Evolutionary conservation across 2,888 invertebrate genomes (phyloP), one percentile per base, ranked within the genome.

Genomic region (Scaptomyza polygonia): DNA sequence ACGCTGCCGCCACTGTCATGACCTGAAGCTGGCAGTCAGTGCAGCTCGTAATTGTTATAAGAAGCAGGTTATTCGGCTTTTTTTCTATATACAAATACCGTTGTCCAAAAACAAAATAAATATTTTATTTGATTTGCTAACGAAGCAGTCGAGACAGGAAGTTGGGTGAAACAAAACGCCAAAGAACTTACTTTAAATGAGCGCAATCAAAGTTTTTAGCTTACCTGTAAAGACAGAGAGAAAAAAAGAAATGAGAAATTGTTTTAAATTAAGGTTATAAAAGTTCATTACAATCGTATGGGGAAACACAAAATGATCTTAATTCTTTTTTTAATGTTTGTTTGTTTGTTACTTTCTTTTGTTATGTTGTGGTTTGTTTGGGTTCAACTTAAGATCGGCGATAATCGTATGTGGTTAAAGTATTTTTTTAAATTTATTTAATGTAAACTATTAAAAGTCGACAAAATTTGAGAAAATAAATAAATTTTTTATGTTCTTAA

Each of bases 111-210:
- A 63, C 3, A 47, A 16, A 47, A 8, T 32, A 16, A 39, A 39
- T 39, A 39, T 39, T 82, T 79, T 84, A 88, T 84, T 83, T 83
- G 77, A 75, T 88, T 86, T 86, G 75, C 75, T 83, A 83, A 88
- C 79, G 21, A 14, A 36, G 39, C 51, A n/a, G 45, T 21, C 25
- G 9, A 57, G 52, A 1, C 47, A 52, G 53, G 66, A 68, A 52
- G 48, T 42, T 27, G 25, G 9, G 14, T n/a, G 29, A 34, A 36
- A 30, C 39, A 21, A 9, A 34, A 34, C n/a, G 1, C 18, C 55
- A 56, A 56, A 36, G 5, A 62, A 77, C 82, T 87, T 78, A 81
- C 82, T 54, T 67, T 56, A 71, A 74, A 64, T 74, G 43, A 44
- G 32, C 44, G 52, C 29, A 63, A 25, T 34, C 51, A 30, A 39